Percentiles rank a stretch among this genome's conserved stretches.
These are phyloP conservation scores for Microtus pennsylvanicus DNA, from an alignment of 2,113 vertebrate species.

Conservation along the genomic window DNA sequence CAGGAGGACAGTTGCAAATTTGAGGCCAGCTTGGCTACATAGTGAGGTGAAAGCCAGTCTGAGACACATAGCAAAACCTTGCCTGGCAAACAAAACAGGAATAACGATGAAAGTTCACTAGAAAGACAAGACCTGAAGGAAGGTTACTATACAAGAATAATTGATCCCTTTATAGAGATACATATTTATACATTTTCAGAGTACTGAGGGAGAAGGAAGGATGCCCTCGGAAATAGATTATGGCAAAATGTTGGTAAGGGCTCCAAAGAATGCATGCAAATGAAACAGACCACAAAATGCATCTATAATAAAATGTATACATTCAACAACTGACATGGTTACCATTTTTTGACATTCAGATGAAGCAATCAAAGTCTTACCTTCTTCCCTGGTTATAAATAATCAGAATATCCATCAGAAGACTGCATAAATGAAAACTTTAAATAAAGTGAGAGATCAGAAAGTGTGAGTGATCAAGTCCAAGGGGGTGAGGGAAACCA, in stretches of 20 bases:
- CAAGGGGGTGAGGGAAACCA: neutral
- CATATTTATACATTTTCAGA: slow-evolving; percentile 9
- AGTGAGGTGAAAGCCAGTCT: neutral
- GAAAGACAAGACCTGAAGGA: neutral
- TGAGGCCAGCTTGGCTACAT: neutral
- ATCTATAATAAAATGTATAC: neutral
- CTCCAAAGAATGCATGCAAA: neutral
- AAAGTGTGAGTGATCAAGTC: neutral
- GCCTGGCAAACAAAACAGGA: neutral
- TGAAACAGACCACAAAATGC: neutral
- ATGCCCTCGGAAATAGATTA: slow-evolving; percentile 6
- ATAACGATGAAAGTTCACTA: neutral
- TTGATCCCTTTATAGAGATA: neutral
- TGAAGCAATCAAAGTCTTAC: neutral
- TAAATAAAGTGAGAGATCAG: neutral
- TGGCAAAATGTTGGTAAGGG: neutral
- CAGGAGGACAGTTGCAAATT: neutral
- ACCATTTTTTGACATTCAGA: neutral
- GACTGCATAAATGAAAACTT: slow-evolving; percentile 5
- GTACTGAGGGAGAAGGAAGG: neutral
- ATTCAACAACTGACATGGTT: neutral
- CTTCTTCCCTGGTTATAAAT: neutral
- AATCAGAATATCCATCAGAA: neutral
- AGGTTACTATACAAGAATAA: neutral
- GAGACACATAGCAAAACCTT: neutral